These are phyloP conservation scores for Monoplex corrugatus DNA, from an alignment of 2,888 invertebrate species.

Conservation along the genomic window DNA sequence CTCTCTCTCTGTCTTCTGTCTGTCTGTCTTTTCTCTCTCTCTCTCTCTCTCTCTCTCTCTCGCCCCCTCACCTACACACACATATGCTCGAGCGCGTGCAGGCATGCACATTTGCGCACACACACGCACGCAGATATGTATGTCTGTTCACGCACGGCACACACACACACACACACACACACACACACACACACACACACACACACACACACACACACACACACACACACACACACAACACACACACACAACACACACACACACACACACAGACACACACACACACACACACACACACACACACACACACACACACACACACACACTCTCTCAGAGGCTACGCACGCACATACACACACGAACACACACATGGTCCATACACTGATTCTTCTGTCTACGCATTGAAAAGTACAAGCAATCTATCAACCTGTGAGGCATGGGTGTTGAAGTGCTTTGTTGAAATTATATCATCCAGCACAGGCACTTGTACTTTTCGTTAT, in stretches of 20 bases:
- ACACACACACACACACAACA: no score
- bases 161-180: slow-evolving; percentile 33
- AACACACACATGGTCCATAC: neutral
- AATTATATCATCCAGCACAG: no score
- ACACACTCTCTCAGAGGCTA: no score
- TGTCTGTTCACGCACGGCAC: neutral
- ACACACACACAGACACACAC: slow-evolving; percentile 14
- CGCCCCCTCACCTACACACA: neutral
- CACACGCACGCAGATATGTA: slow-evolving; percentile 28
- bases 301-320: no score
- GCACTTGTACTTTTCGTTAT: no score
- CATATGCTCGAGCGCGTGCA: no score
- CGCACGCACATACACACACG: no score
- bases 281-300: slow-evolving; percentile 1
- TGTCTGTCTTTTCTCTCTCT: no score
- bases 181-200: slow-evolving; percentile 22
- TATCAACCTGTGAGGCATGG: no score
- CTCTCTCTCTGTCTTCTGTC: neutral
- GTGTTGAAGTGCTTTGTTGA: neutral
- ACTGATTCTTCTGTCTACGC: neutral
- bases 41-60: no score
- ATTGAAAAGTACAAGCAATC: no score
- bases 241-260: neutral
- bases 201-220: slow-evolving; percentile 9
- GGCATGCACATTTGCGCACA: neutral